Evolutionary conservation across 2,113 vertebrate species (phyloP).

Genomic region (Myotis lucifugus): DNA sequence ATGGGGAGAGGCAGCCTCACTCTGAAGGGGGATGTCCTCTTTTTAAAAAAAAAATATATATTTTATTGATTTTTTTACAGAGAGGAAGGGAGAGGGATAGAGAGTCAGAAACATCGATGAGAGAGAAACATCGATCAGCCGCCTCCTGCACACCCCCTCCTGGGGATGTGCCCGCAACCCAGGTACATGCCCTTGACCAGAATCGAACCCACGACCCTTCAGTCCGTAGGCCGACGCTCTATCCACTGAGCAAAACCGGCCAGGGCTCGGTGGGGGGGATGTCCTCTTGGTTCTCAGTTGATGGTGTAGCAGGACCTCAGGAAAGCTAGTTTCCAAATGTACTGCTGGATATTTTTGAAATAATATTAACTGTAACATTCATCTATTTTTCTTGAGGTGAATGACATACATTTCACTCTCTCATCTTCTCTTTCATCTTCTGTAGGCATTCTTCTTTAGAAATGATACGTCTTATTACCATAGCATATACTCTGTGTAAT

Average conservation of each 20-base stretch:
- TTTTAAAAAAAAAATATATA: not conserved
- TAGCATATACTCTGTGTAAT: conserved; percentile 79
- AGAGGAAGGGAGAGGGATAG: no score
- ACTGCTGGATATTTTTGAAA: not conserved
- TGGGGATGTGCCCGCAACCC: no score
- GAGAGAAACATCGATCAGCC: no score
- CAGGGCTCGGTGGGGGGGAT: no score
- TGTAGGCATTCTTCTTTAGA: conserved; percentile 71
- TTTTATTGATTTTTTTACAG: no score
- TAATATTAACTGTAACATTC: conserved; percentile 3
- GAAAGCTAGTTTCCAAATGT: not conserved
- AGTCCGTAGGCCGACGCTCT: no score
- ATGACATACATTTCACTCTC: conserved; percentile 62
- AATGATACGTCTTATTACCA: conserved; percentile 76
- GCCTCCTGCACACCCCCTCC: no score
- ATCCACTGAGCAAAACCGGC: no score
- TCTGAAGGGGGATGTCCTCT: not conserved
- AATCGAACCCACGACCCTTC: no score
- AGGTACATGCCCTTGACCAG: no score
- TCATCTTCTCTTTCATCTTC: conserved; percentile 70
- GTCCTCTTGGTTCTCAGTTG: not conserved
- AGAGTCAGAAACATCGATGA: no score
- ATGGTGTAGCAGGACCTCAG: not conserved
- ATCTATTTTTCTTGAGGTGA: conserved; percentile 61
- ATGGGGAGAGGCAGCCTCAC: not conserved